These are phyloP conservation scores for Aphodius sticticus DNA, from an alignment of 2,888 invertebrate species.

Conservation along the genomic window DNA sequence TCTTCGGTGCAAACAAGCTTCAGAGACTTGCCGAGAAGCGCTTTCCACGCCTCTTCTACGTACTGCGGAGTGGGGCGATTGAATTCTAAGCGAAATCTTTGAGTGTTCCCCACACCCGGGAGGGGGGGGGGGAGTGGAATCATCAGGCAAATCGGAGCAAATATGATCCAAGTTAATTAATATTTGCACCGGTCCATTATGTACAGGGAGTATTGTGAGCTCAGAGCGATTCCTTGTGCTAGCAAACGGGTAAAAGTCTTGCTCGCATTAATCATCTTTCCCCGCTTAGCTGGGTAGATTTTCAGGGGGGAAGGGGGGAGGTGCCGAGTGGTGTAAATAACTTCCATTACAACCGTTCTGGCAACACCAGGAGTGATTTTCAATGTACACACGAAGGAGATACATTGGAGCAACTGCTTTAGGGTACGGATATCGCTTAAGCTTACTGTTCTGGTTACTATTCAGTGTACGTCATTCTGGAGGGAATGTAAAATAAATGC, in stretches of 20 bases:
- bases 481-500: not conserved
- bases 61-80: not conserved
- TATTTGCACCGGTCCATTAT: not conserved
- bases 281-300: not conserved
- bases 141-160: not conserved
- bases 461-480: not conserved
- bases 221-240: not conserved
- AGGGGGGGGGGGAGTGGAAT: not conserved
- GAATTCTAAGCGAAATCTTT: not conserved
- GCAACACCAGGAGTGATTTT: constrained; percentile 4
- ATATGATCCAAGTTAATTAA: not conserved
- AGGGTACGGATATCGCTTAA: not conserved
- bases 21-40: not conserved
- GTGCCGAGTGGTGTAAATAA: not conserved
- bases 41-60: not conserved
- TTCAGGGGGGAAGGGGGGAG: not conserved
- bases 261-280: not conserved
- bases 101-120: not conserved
- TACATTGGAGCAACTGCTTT: not conserved
- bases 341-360: not conserved
- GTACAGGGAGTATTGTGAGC: not conserved
- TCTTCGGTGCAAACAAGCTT: not conserved
- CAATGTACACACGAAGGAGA: not conserved
- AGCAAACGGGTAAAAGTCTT: not conserved
- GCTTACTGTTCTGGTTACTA: not conserved